Percentiles rank a stretch among this genome's conserved stretches.
phyloP scores from a whole-genome alignment of 2,888 invertebrate species.

The Fissipunctia ypsillon region DNA sequence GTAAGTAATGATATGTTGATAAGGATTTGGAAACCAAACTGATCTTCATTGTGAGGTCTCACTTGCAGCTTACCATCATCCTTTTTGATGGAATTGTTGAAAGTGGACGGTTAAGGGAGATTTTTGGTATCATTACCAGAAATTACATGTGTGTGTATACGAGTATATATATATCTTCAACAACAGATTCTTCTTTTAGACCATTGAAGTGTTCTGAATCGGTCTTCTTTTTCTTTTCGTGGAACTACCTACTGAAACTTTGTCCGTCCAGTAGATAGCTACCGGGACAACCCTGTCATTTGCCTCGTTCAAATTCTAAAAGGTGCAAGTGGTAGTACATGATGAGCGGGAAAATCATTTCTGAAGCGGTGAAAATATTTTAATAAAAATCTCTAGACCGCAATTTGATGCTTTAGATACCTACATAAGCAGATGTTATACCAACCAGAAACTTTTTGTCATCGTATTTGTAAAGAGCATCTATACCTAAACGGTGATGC shows the following conservation, averaged over 20 bases:
- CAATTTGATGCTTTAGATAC: neutral
- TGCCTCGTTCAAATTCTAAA: neutral
- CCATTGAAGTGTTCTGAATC: neutral
- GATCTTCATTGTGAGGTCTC: constrained; percentile 48
- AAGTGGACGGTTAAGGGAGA: neutral
- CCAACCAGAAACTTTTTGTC: neutral
- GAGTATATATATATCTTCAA: neutral
- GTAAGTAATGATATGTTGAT: constrained; percentile 62
- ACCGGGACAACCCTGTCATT: neutral
- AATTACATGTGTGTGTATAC: neutral
- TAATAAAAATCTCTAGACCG: neutral
- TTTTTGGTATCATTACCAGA: neutral
- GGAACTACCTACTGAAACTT: neutral
- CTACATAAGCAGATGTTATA: neutral
- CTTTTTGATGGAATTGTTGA: neutral
- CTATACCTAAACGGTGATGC: neutral
- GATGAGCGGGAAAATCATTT: neutral
- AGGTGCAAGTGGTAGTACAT: neutral
- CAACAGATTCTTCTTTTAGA: neutral
- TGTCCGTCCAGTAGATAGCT: neutral
- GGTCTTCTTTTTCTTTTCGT: neutral
- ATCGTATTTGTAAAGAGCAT: neutral
- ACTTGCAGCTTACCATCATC: constrained; percentile 34
- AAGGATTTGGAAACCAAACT: constrained; percentile 58
- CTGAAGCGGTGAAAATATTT: neutral